Evolutionary conservation across 2,888 invertebrate genomes (phyloP).

Genomic region (Scaptomyza tumidula): DNA sequence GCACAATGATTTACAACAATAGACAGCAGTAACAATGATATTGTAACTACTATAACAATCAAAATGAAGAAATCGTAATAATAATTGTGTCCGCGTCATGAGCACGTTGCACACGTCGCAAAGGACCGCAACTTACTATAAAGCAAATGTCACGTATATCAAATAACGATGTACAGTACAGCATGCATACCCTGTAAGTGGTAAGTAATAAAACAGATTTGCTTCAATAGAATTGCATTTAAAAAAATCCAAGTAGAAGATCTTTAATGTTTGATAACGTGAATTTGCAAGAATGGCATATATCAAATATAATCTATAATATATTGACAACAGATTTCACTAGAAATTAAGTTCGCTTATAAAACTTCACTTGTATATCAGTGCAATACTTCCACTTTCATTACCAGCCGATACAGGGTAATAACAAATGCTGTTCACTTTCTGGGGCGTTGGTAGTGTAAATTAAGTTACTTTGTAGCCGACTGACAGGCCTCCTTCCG

Average conservation of each 20-base stretch:
- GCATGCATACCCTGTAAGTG: constrained; percentile 22
- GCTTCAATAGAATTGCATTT: too few relatives aligned
- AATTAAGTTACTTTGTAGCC: constrained; percentile 78
- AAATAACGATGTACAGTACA: neutral
- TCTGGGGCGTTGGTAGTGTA: constrained; percentile 56
- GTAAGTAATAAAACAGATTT: neutral
- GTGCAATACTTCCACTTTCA: neutral
- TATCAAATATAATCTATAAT: too few relatives aligned
- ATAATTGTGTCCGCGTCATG: constrained; percentile 78
- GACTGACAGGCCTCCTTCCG: constrained; percentile 65
- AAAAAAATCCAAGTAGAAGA: too few relatives aligned
- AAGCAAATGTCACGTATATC: neutral
- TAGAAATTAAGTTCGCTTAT: too few relatives aligned
- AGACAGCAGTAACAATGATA: constrained; percentile 63
- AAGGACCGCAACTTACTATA: constrained; percentile 8
- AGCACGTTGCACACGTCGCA: constrained; percentile 57
- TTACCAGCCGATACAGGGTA: constrained; percentile 13
- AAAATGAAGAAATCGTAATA: constrained; percentile 66
- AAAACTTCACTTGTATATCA: neutral
- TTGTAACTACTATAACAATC: constrained; percentile 43
- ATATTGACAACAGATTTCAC: too few relatives aligned
- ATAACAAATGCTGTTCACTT: constrained; percentile 48
- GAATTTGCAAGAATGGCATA: too few relatives aligned
- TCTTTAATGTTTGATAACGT: too few relatives aligned
- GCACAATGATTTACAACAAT: constrained; percentile 73